Percentiles rank a stretch among this genome's conserved stretches.
These are phyloP conservation scores for Campylomormyrus numenius DNA, from an alignment of 2,113 vertebrate genomes.

Conservation along the genomic window DNA sequence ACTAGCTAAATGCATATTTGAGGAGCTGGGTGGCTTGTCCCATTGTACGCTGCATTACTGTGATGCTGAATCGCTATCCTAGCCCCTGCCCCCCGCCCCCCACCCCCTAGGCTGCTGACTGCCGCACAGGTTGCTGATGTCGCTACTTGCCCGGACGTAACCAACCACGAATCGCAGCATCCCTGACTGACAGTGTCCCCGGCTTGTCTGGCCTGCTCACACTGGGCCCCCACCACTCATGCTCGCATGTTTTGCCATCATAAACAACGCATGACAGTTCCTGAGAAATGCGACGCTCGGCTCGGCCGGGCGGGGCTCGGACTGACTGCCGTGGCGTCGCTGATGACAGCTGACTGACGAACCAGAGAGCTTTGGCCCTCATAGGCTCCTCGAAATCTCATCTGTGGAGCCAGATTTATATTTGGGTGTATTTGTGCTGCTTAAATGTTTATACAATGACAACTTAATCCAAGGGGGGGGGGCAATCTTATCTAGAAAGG, in stretches of 20 bases:
- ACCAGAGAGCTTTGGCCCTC: not conserved
- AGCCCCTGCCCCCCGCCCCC: not conserved
- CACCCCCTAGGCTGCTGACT: not conserved
- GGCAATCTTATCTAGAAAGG: not conserved
- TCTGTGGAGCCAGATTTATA: not conserved
- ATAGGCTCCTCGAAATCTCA: too few species aligned
- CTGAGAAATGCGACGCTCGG: not conserved
- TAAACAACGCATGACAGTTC: constrained; percentile 17
- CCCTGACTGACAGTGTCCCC: constrained; percentile 7
- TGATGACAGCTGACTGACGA: not conserved
- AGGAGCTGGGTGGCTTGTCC: not conserved
- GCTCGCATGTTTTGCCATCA: not conserved
- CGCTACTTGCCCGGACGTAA: not conserved
- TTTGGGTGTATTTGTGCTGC: not conserved
- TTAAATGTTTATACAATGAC: not conserved
- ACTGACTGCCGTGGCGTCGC: not conserved
- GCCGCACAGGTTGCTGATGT: not conserved
- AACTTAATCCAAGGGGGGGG: not conserved
- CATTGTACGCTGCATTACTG: not conserved
- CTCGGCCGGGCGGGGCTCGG: not conserved
- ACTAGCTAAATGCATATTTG: not conserved
- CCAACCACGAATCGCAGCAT: not conserved
- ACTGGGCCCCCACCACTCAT: not conserved
- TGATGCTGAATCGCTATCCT: not conserved
- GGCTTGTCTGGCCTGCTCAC: not conserved